Base-by-base conservation (phyloP, 2,113 vertebrate genomes). In the Crotalus tigris region DNA sequence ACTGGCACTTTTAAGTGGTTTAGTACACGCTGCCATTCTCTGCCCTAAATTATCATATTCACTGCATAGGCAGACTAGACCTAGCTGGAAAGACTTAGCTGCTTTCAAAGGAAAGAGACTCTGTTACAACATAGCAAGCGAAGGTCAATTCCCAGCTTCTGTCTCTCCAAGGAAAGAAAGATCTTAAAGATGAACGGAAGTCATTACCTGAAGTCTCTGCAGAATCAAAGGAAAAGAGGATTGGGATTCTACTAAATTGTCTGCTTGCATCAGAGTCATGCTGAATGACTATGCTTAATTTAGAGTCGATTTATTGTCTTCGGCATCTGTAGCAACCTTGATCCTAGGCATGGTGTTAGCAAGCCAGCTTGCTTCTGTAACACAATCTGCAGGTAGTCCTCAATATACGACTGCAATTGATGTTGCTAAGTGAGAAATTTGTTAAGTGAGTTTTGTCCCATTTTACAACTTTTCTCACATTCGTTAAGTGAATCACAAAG, bases 291-390 rank as follows among this genome's bases (percentile, higher is more conserved):
- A 3, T 5, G 61, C 26, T 69, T n/a, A n/a, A n/a, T n/a, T 64
- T 11, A n/a, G 61, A 64, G 11, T 12, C 4, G 90, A 55, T 90
- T n/a, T 90, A 69, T 46, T 94, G 91, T 75, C 0, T 0, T 94
- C 94, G 94, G 92, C 57, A 9, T 59, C 91, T 89, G 91, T 94
- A 53, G 92, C 26, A 89, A 29, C 59, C 58, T 91, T 19, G 11
- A 91, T 85, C 15, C 92, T n/a, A n/a, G 69, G 94, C 92, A 89
- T 49, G 85, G 92, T 89, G 3, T 86, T 93, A 94, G 12, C 17
- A 93, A 81, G 55, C 3, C 9, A 89, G 13, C 90, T 88, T 81
- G 89, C 57, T 92, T 94, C 91, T 4, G 11, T n/a, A 61, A 95
- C 3, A 2, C 3, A 88, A 91, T 53, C 85, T 88, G 89, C 10